Evolutionary conservation across 1,140 invertebrate species (phyloP).

Genomic region (Charaxes varanes): DNA sequence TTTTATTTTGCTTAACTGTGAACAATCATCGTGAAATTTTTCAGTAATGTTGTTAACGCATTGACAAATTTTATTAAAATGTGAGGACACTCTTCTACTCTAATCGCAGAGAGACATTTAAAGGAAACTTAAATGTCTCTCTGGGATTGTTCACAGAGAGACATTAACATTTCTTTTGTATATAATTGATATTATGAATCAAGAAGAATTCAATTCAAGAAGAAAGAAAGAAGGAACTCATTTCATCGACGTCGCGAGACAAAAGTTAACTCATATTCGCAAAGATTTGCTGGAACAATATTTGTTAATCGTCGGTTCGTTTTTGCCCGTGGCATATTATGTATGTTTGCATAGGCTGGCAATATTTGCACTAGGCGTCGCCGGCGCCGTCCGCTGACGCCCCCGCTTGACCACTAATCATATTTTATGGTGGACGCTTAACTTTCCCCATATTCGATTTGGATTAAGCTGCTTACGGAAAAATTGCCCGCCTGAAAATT

Average conservation of each 20-base stretch:
- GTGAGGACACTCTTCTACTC: too few relatives aligned
- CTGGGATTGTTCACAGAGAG: too few relatives aligned
- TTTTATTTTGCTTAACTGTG: too few relatives aligned
- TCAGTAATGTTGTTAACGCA: too few relatives aligned
- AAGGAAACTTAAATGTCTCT: too few relatives aligned
- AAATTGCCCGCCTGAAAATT: slow-evolving; percentile 23
- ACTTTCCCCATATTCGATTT: slow-evolving; percentile 51
- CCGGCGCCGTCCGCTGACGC: slow-evolving; percentile 34
- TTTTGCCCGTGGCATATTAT: slow-evolving; percentile 28
- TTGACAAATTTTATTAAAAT: too few relatives aligned
- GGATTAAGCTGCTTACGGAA: slow-evolving; percentile 54
- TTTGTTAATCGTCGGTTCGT: slow-evolving; percentile 34
- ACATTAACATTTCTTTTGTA: too few relatives aligned
- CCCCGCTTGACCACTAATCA: slow-evolving; percentile 58
- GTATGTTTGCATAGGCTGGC: slow-evolving; percentile 37
- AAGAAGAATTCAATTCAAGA: background rate
- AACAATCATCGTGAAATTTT: too few relatives aligned
- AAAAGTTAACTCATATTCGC: slow-evolving; percentile 31
- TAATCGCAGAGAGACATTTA: too few relatives aligned
- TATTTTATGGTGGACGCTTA: slow-evolving; percentile 60
- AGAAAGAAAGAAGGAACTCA: background rate
- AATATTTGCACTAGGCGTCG: slow-evolving; percentile 46
- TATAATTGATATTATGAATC: too few relatives aligned
- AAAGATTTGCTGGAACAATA: slow-evolving; percentile 41
- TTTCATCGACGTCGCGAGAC: slow-evolving; percentile 19